phyloP scores from a whole-genome alignment of 2,797 vertebrate species.

The Sebastes hubbsi region DNA sequence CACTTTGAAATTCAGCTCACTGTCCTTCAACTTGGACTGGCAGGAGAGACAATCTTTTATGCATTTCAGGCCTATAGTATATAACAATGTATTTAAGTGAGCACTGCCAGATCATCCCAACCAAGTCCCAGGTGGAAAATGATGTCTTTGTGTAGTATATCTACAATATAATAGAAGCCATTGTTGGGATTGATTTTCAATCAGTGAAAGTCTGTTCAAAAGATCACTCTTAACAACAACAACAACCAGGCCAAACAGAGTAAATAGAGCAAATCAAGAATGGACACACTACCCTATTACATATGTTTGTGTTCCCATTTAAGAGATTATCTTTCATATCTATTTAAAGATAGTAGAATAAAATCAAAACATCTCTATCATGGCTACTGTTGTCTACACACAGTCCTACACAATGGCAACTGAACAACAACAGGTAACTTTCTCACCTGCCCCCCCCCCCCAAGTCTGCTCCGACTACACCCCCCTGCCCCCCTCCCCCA shows the following conservation, averaged over 20 bases:
- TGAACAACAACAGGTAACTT: conserved; percentile 3
- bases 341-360: neutral
- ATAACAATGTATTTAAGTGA: neutral
- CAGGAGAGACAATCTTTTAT: neutral
- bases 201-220: neutral
- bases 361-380: neutral
- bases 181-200: neutral
- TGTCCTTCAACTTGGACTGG: conserved; percentile 26
- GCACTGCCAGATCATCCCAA: neutral
- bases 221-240: too few relatives aligned
- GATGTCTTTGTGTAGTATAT: neutral
- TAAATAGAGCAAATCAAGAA: neutral
- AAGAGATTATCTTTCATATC: neutral
- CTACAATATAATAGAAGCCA: neutral
- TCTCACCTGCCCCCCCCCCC: conserved; percentile 23
- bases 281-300: neutral
- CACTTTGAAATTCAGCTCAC: conserved; percentile 37
- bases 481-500: neutral
- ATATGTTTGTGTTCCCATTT: neutral
- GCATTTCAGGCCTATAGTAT: neutral
- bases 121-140: neutral
- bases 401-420: neutral
- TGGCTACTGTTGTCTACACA: neutral
- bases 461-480: neutral
- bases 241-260: neutral